phyloP scores from a whole-genome alignment of 2,113 vertebrate species.

The Tichodroma muraria region DNA sequence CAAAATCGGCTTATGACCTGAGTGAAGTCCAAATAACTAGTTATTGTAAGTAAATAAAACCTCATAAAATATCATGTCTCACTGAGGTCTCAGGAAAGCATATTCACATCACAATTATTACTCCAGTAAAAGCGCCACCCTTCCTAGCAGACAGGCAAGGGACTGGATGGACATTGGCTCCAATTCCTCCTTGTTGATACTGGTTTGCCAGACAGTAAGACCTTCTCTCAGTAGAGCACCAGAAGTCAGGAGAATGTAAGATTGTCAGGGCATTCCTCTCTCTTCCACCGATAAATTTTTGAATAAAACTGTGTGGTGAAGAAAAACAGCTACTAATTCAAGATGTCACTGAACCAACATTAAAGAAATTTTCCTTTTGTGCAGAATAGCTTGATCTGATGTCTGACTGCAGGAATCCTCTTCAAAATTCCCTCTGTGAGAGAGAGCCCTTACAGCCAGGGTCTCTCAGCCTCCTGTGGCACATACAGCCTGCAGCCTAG shows the following conservation, averaged over 20 bases:
- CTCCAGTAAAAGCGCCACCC: neutral
- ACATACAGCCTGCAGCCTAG: neutral
- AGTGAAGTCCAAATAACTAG: neutral
- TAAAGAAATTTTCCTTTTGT: neutral
- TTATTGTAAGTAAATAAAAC: too few relatives aligned
- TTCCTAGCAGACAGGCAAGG: neutral
- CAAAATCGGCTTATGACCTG: neutral
- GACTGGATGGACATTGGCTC: neutral
- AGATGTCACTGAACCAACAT: neutral
- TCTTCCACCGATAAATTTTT: neutral
- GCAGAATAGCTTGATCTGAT: neutral
- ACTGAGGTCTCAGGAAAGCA: neutral
- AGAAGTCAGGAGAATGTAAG: neutral
- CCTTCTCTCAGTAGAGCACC: neutral
- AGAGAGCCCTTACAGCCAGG: neutral
- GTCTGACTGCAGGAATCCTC: neutral
- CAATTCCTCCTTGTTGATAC: neutral
- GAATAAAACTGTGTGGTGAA: neutral
- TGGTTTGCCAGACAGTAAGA: neutral
- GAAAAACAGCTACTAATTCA: neutral
- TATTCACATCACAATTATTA: neutral
- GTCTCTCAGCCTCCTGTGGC: rapidly evolving
- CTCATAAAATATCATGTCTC: neutral
- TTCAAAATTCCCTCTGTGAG: neutral
- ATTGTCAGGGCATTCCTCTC: neutral